A percentile compares a stretch with the other conserved stretches of the same genome.
phyloP scores from a whole-genome alignment of 2,113 vertebrate genomes.

The Podarcis raffonei region DNA sequence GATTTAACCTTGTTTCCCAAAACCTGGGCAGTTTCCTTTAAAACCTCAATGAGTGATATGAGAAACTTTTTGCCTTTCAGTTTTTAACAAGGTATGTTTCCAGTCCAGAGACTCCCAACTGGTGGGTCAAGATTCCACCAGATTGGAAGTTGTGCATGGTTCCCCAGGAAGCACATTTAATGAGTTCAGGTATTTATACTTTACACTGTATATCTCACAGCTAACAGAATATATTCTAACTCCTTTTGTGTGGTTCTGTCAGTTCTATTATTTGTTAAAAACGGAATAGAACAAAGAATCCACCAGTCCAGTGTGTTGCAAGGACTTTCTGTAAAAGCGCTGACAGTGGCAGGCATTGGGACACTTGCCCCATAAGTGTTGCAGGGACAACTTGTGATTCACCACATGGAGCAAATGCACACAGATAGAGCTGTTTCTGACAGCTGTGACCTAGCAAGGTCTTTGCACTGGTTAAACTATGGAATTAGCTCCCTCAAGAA shows the following conservation, averaged over 20 bases:
- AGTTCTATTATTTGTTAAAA: neutral
- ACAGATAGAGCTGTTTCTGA: no score
- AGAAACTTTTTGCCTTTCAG: neutral
- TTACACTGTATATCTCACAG: neutral
- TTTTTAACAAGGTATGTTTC: constrained; percentile 9
- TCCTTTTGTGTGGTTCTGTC: neutral
- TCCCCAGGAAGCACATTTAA: constrained; percentile 4
- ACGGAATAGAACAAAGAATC: neutral
- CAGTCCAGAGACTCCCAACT: neutral
- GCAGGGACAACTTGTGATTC: neutral
- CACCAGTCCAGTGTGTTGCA: neutral
- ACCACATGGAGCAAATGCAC: no score
- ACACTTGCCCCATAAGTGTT: neutral
- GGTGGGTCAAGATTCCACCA: neutral
- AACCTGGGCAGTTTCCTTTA: neutral
- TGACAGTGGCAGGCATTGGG: neutral
- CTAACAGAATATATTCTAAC: neutral
- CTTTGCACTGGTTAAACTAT: no score
- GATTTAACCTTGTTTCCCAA: neutral
- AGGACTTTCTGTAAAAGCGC: neutral
- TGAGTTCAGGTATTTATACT: neutral
- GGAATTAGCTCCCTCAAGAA: no score
- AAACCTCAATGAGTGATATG: neutral
- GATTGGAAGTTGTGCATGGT: neutral
- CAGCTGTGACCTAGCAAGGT: no score